Percentiles rank a stretch among this genome's conserved stretches.
Evolutionary conservation across 2,113 vertebrate genomes (phyloP).

Genomic region (Corythaeola cristata): DNA sequence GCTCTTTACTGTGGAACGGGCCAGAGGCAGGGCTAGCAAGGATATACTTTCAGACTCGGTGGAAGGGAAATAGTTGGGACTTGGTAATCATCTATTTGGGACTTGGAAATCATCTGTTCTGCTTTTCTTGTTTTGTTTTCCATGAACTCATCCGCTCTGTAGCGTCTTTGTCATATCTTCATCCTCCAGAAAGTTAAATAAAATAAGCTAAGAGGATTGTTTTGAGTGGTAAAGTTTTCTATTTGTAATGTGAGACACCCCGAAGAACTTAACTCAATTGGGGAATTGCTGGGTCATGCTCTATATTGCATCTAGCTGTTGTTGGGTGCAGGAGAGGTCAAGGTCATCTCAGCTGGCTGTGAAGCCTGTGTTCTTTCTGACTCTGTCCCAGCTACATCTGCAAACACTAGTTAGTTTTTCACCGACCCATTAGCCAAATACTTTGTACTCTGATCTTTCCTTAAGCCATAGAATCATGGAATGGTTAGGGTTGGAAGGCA

Average conservation of each 20-base stretch:
- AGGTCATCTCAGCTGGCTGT: background rate
- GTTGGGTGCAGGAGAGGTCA: background rate
- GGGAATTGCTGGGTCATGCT: background rate
- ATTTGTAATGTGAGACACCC: fast-evolving
- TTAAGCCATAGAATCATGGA: background rate
- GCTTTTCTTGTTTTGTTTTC: background rate
- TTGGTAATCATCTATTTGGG: background rate
- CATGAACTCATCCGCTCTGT: background rate
- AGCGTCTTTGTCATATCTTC: background rate
- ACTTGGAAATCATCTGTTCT: background rate
- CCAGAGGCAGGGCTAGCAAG: background rate
- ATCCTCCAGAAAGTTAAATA: background rate
- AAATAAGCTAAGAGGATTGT: background rate
- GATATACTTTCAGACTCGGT: background rate
- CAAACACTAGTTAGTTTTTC: background rate
- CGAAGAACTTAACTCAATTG: background rate
- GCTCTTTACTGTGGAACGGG: fast-evolving
- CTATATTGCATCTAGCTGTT: background rate
- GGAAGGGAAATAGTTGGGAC: background rate
- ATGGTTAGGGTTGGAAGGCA: no score
- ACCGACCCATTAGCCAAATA: background rate
- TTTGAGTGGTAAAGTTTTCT: background rate
- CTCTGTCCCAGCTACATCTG: background rate
- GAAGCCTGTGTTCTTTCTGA: background rate
- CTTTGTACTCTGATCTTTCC: background rate